These are phyloP conservation scores for Wasmannia auropunctata DNA, from an alignment of 1,140 invertebrate species.

Conservation along the genomic window DNA sequence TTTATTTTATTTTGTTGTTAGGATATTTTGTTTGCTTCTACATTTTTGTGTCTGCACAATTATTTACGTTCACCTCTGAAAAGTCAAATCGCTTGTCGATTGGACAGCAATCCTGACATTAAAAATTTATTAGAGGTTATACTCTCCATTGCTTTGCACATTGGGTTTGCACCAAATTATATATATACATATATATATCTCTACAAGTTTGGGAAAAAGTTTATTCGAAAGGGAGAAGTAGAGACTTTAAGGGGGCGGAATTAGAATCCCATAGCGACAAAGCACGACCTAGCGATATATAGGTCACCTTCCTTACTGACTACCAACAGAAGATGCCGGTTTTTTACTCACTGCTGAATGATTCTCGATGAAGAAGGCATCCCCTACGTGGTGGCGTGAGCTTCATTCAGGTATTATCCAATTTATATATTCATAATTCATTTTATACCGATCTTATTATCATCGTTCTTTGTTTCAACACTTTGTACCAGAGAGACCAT, in stretches of 20 bases:
- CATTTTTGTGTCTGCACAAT: constrained; percentile 62
- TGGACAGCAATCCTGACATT: constrained; percentile 66
- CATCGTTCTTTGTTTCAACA: constrained; percentile 81
- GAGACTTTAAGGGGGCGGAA: constrained; percentile 73
- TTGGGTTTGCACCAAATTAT: constrained; percentile 70
- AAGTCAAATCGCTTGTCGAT: constrained; percentile 60
- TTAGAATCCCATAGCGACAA: constrained; percentile 84
- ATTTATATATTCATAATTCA: constrained; percentile 86
- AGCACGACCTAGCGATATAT: constrained; percentile 84
- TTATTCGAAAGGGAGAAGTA: constrained; percentile 72
- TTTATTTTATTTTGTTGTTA: constrained; percentile 43
- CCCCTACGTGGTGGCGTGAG: constrained; percentile 84
- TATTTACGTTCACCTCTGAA: constrained; percentile 59
- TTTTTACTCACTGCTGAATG: constrained; percentile 85
- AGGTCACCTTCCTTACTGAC: constrained; percentile 85
- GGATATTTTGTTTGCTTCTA: constrained; percentile 46
- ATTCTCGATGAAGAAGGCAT: constrained; percentile 85
- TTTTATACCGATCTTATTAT: constrained; percentile 83
- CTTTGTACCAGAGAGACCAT: constrained; percentile 70
- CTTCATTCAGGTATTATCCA: constrained; percentile 86
- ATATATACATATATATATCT: constrained; percentile 42
- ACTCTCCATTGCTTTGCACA: constrained; percentile 70
- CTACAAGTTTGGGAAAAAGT: constrained; percentile 68
- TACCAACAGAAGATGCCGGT: constrained; percentile 86
- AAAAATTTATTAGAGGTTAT: constrained; percentile 65